Percentiles rank a stretch among this genome's conserved stretches.
Evolutionary conservation across 2,888 invertebrate genomes (phyloP).

Genomic region (Tipula unca): DNA sequence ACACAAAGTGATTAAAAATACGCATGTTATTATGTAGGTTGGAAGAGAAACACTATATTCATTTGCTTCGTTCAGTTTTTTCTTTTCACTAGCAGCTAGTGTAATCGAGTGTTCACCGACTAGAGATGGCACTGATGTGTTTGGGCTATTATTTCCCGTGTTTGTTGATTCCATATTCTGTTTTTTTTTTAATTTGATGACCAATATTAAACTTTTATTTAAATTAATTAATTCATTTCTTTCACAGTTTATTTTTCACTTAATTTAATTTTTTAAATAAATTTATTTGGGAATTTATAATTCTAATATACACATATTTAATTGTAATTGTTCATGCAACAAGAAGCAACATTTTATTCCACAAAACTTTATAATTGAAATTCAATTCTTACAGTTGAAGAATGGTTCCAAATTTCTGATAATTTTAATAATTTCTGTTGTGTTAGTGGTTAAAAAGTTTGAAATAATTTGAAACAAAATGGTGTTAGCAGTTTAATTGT

Average conservation of each 20-base stretch:
- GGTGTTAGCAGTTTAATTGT: no score
- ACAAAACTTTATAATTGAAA: no score
- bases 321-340: not conserved
- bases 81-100: not conserved
- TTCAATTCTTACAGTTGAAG: no score
- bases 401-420: no score
- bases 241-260: not conserved
- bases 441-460: no score
- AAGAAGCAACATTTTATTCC: not conserved
- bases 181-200: not conserved
- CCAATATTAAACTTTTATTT: not conserved
- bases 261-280: not conserved
- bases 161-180: not conserved
- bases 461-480: no score
- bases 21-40: conserved; percentile 37
- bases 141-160: not conserved
- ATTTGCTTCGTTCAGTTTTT: not conserved
- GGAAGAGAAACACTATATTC: conserved; percentile 27
- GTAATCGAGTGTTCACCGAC: not conserved
- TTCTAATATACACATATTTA: not conserved
- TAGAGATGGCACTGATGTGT: not conserved
- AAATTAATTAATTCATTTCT: not conserved
- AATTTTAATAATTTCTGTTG: no score
- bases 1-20: conserved; percentile 38
- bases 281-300: not conserved